These are phyloP conservation scores for Drosophila atripex DNA, from an alignment of 2,888 invertebrate genomes.

Conservation along the genomic window DNA sequence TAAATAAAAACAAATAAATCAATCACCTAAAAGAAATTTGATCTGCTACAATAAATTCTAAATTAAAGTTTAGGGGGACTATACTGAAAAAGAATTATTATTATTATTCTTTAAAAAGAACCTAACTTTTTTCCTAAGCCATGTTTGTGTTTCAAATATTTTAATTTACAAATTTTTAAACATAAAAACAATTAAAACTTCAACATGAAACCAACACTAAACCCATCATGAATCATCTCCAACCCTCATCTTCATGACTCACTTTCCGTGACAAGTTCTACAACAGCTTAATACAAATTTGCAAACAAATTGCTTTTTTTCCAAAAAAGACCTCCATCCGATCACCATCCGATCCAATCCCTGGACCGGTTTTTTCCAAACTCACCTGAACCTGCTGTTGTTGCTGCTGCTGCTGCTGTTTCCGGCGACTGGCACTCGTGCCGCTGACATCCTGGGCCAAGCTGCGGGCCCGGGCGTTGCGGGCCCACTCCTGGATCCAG, in stretches of 20 bases:
- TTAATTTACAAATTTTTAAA: too few species aligned
- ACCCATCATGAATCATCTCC: not conserved
- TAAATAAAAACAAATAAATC: not conserved
- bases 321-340: not conserved
- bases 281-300: not conserved
- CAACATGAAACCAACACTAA: too few species aligned
- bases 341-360: not conserved
- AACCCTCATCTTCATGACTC: not conserved
- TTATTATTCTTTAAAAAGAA: too few species aligned
- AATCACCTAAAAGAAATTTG: not conserved
- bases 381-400: conserved; percentile 61
- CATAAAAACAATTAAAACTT: too few species aligned
- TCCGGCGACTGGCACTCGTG: conserved; percentile 56
- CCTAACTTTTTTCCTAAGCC: too few species aligned
- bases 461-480: conserved; percentile 85
- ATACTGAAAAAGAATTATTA: too few species aligned
- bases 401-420: conserved; percentile 62
- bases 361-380: conserved; percentile 18
- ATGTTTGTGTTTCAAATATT: too few species aligned
- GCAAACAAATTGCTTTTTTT: not conserved
- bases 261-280: not conserved
- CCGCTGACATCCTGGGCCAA: conserved; percentile 75
- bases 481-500: conserved; percentile 88
- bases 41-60: not conserved
- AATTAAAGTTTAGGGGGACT: too few species aligned